A percentile compares a stretch with the other conserved stretches of the same genome.
Evolutionary conservation across 2,888 invertebrate species (phyloP).

Genomic region (Dicyrtoma fusca): DNA sequence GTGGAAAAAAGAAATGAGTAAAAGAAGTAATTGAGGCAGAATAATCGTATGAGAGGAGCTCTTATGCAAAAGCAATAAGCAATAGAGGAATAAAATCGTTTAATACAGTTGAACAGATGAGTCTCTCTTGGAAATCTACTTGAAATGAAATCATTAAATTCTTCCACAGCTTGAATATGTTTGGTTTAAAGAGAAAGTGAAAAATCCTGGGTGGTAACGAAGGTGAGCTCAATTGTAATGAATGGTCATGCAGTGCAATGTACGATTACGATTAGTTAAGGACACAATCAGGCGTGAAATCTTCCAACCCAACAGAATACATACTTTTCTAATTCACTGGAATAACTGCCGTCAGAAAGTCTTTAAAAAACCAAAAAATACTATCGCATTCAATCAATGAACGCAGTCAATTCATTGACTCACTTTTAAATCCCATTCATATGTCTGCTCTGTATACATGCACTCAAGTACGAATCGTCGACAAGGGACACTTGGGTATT

Average conservation of each 20-base stretch:
- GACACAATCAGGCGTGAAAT: slow-evolving; percentile 54
- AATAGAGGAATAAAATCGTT: not conserved
- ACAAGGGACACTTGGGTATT: too few relatives aligned
- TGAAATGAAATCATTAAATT: slow-evolving; percentile 56
- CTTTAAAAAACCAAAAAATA: not conserved
- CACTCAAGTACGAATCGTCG: too few relatives aligned
- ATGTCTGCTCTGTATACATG: too few relatives aligned
- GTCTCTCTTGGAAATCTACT: slow-evolving; percentile 23
- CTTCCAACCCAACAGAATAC: slow-evolving; percentile 37
- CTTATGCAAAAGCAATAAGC: slow-evolving; percentile 24
- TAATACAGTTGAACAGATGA: too few relatives aligned
- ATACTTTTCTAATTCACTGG: slow-evolving; percentile 25
- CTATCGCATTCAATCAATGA: too few relatives aligned
- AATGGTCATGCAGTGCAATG: slow-evolving; percentile 54
- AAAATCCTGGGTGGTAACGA: slow-evolving; percentile 33
- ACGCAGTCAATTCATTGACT: too few relatives aligned
- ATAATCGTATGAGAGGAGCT: slow-evolving; percentile 47
- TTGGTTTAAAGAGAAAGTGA: slow-evolving; percentile 15
- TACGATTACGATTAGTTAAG: slow-evolving; percentile 26
- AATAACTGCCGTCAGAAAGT: slow-evolving; percentile 4
- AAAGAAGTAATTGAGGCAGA: slow-evolving; percentile 55
- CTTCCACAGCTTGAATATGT: slow-evolving; percentile 48
- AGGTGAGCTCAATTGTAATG: slow-evolving; percentile 49
- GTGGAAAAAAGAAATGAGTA: slow-evolving; percentile 37
- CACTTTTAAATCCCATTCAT: too few relatives aligned